These are phyloP conservation scores for Drosophila erecta DNA, from an alignment of 1,140 invertebrate species.

Conservation along the genomic window DNA sequence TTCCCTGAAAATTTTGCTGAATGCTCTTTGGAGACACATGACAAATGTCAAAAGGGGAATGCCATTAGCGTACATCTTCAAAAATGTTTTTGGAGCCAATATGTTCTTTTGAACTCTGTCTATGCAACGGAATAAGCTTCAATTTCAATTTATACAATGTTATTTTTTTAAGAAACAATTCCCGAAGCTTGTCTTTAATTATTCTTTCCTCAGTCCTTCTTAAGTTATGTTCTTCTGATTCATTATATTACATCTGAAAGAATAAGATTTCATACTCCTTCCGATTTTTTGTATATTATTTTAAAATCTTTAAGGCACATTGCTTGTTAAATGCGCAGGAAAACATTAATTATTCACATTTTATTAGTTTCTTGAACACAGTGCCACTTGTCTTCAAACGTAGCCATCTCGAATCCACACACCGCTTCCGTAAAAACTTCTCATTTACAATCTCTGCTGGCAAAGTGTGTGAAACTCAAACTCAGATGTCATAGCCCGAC, in stretches of 20 bases:
- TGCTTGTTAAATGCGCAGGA: too few relatives aligned
- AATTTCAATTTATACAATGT: background rate
- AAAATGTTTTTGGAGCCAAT: conserved; percentile 6
- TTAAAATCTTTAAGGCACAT: too few relatives aligned
- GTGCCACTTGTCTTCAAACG: background rate
- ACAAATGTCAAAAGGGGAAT: conserved; percentile 38
- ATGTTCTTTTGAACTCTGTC: background rate
- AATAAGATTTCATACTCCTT: too few relatives aligned
- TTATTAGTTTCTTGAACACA: too few relatives aligned
- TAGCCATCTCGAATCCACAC: background rate
- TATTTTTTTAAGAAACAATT: background rate
- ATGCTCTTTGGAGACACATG: background rate
- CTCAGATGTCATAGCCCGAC: conserved; percentile 70
- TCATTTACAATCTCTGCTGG: conserved; percentile 37
- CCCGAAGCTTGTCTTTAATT: too few relatives aligned
- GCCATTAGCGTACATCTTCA: conserved; percentile 75
- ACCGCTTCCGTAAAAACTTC: conserved; percentile 18
- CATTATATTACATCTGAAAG: too few relatives aligned
- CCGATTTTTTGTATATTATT: too few relatives aligned
- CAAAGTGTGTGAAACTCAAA: conserved; percentile 50
- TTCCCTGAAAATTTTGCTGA: conserved; percentile 16
- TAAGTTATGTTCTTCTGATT: too few relatives aligned
- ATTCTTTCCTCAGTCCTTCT: too few relatives aligned
- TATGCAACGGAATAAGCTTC: background rate
- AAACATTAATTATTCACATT: background rate